Evolutionary conservation across 1,140 invertebrate genomes (phyloP).

Genomic region (Philopotamus ludificatus): DNA sequence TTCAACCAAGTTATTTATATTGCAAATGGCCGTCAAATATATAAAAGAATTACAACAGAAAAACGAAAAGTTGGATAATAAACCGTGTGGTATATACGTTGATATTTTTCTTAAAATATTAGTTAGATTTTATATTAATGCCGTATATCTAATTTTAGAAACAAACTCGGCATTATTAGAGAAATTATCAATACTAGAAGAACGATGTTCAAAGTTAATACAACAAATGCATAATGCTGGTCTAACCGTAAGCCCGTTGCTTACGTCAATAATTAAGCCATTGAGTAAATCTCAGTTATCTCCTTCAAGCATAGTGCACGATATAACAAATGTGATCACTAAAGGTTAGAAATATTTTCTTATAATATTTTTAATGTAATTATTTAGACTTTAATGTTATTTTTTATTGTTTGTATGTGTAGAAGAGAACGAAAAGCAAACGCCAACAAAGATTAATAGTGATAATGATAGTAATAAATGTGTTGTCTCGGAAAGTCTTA

Average conservation of each 20-base stretch:
- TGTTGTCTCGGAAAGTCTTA: too few relatives aligned
- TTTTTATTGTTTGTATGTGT: too few relatives aligned
- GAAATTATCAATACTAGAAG: conserved; percentile 5
- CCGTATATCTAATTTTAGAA: not conserved
- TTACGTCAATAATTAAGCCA: not conserved
- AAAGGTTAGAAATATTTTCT: conserved; percentile 7
- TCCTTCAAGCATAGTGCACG: conserved; percentile 10
- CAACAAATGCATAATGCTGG: conserved; percentile 2
- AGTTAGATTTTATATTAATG: not conserved
- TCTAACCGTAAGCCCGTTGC: not conserved
- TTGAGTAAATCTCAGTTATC: not conserved
- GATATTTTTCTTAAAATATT: not conserved
- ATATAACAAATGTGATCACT: conserved; percentile 10
- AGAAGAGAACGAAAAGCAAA: too few relatives aligned
- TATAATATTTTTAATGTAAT: too few relatives aligned
- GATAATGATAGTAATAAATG: too few relatives aligned
- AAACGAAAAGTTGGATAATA: conserved; percentile 3
- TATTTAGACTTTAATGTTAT: too few relatives aligned
- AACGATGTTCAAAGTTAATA: conserved; percentile 15
- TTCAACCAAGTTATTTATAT: conserved; percentile 52
- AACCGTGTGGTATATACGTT: not conserved
- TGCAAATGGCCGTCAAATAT: conserved; percentile 49
- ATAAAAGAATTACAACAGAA: conserved; percentile 51
- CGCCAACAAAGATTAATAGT: too few relatives aligned
- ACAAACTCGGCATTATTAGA: not conserved